Evolutionary conservation across 1,140 invertebrate species (phyloP).

Genomic region (Zaprionus ghesquierei): DNA sequence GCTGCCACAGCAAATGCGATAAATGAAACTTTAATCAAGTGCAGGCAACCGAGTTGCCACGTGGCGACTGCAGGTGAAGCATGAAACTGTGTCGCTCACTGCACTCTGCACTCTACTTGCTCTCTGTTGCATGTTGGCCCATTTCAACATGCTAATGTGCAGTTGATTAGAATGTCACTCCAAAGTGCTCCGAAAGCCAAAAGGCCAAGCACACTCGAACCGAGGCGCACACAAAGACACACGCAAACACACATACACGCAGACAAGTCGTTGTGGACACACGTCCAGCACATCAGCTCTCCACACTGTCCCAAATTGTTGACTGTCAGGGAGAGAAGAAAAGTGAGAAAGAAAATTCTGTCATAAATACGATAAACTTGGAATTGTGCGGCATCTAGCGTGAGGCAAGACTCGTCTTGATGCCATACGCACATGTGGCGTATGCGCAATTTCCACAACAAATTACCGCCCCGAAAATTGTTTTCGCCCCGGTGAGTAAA

Average conservation of each 20-base stretch:
- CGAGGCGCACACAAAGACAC: background rate
- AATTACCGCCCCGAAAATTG: conserved; percentile 60
- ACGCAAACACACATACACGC: background rate
- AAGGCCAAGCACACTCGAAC: background rate
- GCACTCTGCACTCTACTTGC: background rate
- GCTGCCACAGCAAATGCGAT: conserved; percentile 18
- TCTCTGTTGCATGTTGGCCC: conserved; percentile 51
- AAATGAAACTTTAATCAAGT: conserved; percentile 64
- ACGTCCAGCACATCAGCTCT: conserved; percentile 1
- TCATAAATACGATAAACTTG: conserved; percentile 56
- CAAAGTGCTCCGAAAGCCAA: conserved; percentile 30
- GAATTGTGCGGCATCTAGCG: conserved; percentile 38
- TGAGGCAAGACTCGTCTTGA: conserved; percentile 25
- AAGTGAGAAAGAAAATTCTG: conserved; percentile 29
- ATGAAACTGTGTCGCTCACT: conserved; percentile 24
- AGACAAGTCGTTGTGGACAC: background rate
- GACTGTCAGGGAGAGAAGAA: background rate
- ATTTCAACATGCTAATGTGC: conserved; percentile 70
- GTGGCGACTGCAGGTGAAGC: conserved; percentile 1
- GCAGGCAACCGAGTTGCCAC: conserved; percentile 17
- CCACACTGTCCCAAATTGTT: background rate
- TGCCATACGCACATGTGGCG: conserved; percentile 27
- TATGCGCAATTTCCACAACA: conserved; percentile 49
- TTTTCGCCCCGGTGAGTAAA: conserved; percentile 57
- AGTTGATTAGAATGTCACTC: conserved; percentile 79